A percentile compares a stretch with the other conserved stretches of the same genome.
phyloP scores from a whole-genome alignment of 2,888 invertebrate species.

The Aporophyla lueneburgensis region DNA sequence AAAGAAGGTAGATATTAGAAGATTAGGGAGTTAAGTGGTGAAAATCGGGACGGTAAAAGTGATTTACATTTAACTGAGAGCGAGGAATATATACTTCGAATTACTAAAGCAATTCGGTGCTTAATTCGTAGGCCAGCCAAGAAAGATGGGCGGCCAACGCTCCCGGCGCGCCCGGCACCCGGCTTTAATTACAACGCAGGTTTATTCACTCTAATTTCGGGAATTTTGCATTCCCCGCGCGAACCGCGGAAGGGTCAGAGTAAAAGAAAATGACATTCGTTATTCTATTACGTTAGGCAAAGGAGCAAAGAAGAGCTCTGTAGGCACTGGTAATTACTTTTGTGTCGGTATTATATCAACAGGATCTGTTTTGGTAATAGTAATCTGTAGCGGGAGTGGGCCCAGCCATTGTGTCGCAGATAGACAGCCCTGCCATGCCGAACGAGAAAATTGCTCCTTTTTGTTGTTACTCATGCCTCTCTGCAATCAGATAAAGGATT shows the following conservation, averaged over 20 bases:
- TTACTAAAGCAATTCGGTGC: slow-evolving; percentile 90
- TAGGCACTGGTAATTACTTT: slow-evolving; percentile 85
- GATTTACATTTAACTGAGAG: slow-evolving; percentile 89
- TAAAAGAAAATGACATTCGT: slow-evolving; percentile 90
- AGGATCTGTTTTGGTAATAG: slow-evolving; percentile 74
- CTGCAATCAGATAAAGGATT: slow-evolving; percentile 73
- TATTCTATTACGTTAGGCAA: slow-evolving; percentile 89
- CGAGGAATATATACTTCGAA: slow-evolving; percentile 89
- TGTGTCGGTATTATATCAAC: slow-evolving; percentile 74
- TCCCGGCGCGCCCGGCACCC: slow-evolving; percentile 80
- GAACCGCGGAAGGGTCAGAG: slow-evolving; percentile 90
- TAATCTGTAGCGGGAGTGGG: slow-evolving; percentile 67
- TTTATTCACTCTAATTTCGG: slow-evolving; percentile 90
- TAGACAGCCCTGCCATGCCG: slow-evolving; percentile 68
- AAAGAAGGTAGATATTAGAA: slow-evolving; percentile 78
- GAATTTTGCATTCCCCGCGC: slow-evolving; percentile 89
- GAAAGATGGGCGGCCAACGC: slow-evolving; percentile 88
- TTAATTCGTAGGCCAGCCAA: slow-evolving; percentile 90
- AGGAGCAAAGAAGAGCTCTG: slow-evolving; percentile 83
- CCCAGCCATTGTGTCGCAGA: slow-evolving; percentile 63
- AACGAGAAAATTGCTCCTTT: slow-evolving; percentile 74
- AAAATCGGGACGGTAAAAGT: slow-evolving; percentile 89
- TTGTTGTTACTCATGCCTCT: slow-evolving; percentile 74
- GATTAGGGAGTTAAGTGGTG: slow-evolving; percentile 82
- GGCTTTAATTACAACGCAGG: slow-evolving; percentile 90